Base-by-base conservation (phyloP, 37 sponge, comb jelly and placozoan genomes). In the Halisarca cf. caerulea region DNA sequence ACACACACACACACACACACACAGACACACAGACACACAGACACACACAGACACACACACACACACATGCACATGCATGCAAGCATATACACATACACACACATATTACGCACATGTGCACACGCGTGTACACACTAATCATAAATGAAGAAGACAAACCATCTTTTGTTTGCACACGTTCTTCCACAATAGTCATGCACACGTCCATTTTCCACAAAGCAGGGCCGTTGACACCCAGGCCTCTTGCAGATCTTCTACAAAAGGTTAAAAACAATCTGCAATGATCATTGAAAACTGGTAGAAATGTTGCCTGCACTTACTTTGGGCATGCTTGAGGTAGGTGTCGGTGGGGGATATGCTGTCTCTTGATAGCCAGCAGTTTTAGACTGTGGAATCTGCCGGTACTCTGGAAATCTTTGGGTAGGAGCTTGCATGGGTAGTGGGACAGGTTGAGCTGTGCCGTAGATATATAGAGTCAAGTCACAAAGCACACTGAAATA, bases 1-100 rank as follows among this genome's bases (percentile, higher is more conserved):
- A 68, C 69, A 68, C 69, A 68, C 69, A 68, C 33, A 68, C 30
- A 1, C 69, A 68, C 69, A 27, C 33, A 27, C 69, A 68, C 69
- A n/a, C 27, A n/a, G 34, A 68, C 69, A 68, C 33, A 68, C 69
- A 68, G 17, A 68, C 69, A 68, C 3, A 8, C 69, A 68, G 34
- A 30, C 33, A 30, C 69, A 34, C 69, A 68, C 4, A 1, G 17
- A 2, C 27, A 30, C 27, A n/a, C 69, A 68, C 69, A 68, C 69
- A 68, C 69, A 68, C 35, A 32, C 33, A 32, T 18, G 15, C 27
- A 68, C 33, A 34, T 25, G 34, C 69, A 68, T 34, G 4, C 0
- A 4, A 27, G 27, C 33, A 3, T 18, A 68, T 18, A 32, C 33
- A 30, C 33, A 68, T 2, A 32, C 69, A 68, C 69, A 3, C 27